Percentiles rank a stretch among this genome's conserved stretches.
Conservation (phyloP, 2,797 vertebrate species). For the Neoniphon sammara region DNA sequence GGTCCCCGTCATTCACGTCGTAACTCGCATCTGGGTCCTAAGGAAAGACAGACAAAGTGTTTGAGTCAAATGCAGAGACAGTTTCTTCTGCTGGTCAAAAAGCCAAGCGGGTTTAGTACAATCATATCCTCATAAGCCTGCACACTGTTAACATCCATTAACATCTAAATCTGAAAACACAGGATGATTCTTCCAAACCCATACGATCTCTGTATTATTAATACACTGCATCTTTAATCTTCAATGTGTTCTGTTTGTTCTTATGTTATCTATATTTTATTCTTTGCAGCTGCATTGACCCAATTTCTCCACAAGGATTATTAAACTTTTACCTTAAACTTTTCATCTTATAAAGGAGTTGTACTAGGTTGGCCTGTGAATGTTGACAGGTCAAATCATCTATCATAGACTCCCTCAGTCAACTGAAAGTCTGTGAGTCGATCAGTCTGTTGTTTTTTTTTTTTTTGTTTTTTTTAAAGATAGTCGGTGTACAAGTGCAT, state of each 20-base stretch:
- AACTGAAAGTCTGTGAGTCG: too few relatives aligned
- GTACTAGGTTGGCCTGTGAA: conserved; percentile 49
- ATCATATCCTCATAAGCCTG: neutral
- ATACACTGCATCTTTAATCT: neutral
- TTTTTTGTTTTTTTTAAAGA: too few relatives aligned
- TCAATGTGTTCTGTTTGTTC: conserved; percentile 15
- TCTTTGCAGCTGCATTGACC: neutral
- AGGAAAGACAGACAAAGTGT: conserved; percentile 35
- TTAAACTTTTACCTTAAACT: too few relatives aligned
- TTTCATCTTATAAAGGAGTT: neutral
- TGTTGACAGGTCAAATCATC: too few relatives aligned
- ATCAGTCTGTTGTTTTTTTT: too few relatives aligned
- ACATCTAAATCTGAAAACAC: neutral
- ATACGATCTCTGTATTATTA: neutral
- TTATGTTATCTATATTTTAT: neutral
- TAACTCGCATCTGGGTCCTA: conserved; percentile 94
- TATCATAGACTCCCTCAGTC: too few relatives aligned
- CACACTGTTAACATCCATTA: neutral
- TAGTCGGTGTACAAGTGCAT: too few relatives aligned
- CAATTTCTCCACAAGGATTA: neutral
- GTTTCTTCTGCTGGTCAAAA: neutral
- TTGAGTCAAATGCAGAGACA: neutral
- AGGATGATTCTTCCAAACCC: neutral
- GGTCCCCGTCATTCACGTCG: conserved; percentile 96
- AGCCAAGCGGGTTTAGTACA: neutral